Evolutionary conservation across 2,113 vertebrate species (phyloP).

Genomic region (Pithys albifrons): DNA sequence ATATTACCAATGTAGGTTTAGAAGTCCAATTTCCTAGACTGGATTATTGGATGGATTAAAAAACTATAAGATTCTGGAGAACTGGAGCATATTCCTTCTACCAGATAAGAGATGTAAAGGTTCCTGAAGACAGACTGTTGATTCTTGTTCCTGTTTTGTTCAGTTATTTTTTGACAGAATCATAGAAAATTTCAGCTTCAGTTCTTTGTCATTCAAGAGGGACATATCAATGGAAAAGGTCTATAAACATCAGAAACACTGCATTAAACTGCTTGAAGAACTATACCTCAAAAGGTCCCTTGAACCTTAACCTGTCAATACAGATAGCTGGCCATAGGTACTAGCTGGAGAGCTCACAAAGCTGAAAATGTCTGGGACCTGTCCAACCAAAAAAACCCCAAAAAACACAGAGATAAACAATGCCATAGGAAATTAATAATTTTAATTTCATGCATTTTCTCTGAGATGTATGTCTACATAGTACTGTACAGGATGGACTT

Average conservation of each 20-base stretch:
- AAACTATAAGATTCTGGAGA: not conserved
- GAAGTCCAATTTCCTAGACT: not conserved
- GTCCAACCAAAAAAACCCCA: not conserved
- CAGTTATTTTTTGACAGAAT: slow-evolving; percentile 4
- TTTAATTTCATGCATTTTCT: not conserved
- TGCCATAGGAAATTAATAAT: not conserved
- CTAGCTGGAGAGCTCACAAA: not conserved
- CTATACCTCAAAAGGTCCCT: not conserved
- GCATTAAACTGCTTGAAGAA: not conserved
- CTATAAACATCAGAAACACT: not conserved
- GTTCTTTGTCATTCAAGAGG: not conserved
- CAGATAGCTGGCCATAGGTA: not conserved
- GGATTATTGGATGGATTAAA: not conserved
- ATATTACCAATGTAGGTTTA: not conserved
- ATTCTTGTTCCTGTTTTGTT: not conserved
- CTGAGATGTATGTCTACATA: not conserved
- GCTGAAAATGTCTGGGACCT: not conserved
- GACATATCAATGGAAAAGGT: not conserved
- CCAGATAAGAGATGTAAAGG: not conserved
- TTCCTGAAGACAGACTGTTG: not conserved
- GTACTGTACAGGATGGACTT: not conserved
- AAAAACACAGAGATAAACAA: too few species aligned
- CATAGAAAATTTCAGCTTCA: slow-evolving; percentile 8
- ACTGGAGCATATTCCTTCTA: not conserved
- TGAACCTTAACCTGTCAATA: not conserved